Base-by-base conservation (phyloP, 2,888 invertebrate species). In the Idaea biselata region DNA sequence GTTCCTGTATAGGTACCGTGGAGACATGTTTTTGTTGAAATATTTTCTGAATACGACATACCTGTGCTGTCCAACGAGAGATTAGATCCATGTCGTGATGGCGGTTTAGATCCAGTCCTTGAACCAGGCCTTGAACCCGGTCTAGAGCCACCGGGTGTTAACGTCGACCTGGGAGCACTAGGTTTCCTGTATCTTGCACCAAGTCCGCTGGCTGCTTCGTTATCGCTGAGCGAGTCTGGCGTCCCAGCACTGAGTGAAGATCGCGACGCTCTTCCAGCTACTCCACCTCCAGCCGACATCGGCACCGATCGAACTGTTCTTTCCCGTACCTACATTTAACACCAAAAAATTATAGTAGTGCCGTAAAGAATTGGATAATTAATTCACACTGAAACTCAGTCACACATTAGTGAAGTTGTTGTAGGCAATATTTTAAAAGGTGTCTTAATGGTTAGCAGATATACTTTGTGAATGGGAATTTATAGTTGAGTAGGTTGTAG, bases 71-170 rank as follows among this genome's bases (percentile, higher is more conserved):
- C 97, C 73, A 98, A 91, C 58, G 98, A 98, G 67, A 97, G 94
- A 80, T 97, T 98, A 58, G 98, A 98, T 72, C 98, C 98, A 81
- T 98, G 97, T 75, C 98, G 95, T 73, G 98, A 98, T 18, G 98
- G 97, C 70, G 98, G 98, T 87, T 98, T 97, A 68, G 97, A 97
- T 67, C 97, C 97, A 66, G 96, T 94, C 73, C 98, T 94, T 72
- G 97, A 97, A 44, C 96, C 96, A 58, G 97, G 96, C 76, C 97
- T 94, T 65, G 97, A 97, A 65, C 96, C 95, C 57, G 98, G 97
- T 81, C 98, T 94, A 61, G 96, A 96, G 60, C 96, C 96, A 78
- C 96, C 96, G 66, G 97, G 96, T 58, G 97, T 97, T 70, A 96
- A 83, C 32, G 95, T 95, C 59, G 95, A 95, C 93, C 92, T 88